Base-by-base conservation (phyloP, 2,888 invertebrate genomes). In the Exocentrus adspersus region DNA sequence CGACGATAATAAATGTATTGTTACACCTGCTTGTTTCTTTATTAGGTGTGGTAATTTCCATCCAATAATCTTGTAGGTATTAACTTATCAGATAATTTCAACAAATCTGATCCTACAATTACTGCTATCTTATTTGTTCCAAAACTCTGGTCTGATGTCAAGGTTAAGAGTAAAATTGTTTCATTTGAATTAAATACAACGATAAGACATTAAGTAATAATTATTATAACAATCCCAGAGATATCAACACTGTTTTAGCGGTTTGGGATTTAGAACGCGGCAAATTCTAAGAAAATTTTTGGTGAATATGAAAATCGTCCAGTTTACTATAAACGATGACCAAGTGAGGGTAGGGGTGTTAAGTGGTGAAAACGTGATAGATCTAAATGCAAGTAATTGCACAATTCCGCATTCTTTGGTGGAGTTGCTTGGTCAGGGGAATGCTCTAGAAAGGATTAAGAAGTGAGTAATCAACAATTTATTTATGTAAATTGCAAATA, bases 271-370 rank as follows among this genome's bases (percentile, higher is more conserved):
- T n/a, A n/a, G n/a, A n/a, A n/a, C n/a, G n/a, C n/a, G n/a, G n/a
- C n/a, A n/a, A n/a, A n/a, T n/a, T n/a, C n/a, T n/a, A 24, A 24
- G 24, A 24, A 24, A 24, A 24, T 24, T 24, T 3, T 24, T 24
- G 7, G 7, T n/a, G 46, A 70, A 60, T 48, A 77, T 77, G 77
- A 75, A 68, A 46, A 56, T 77, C 42, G 72, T 75, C 5, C 77
- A 77, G 56, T 77, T 74, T 61, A 70, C 70, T 70, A 43, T 67
- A n/a, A 65, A 60, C 21, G 74, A 74, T 16, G 68, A 70, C 21
- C 69, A 65, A 60, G 69, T 71, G 12, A 68, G 69, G 37, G 65
- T 77, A 1, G 77, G 77, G 24, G 68, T 74, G 32, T 41, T 77
- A 45, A 58, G 68, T 17, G 73, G 72, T 50, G 72, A 75, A 14